Evolutionary conservation across 30 jellyfish, hydroid and myxozoan genomes (phyloP), one percentile per base, ranked within the genome.

Genomic region (Haliclystus octoradiatus): DNA sequence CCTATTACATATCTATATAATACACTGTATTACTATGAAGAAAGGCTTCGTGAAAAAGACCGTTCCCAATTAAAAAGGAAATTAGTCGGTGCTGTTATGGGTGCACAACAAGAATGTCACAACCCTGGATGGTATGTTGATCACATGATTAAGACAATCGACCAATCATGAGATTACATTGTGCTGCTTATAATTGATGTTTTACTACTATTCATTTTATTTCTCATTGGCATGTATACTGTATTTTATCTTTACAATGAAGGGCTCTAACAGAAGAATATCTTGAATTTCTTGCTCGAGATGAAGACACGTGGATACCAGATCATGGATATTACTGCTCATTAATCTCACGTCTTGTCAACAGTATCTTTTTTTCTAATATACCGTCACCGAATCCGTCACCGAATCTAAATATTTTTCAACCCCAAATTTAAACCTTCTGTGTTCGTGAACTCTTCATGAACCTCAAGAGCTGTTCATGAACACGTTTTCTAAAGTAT

Each of bases 231-330:
- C n/a, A n/a, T 12, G 12, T 7, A 46, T 46, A 12, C 60, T n/a
- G 60, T 46, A 7, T 46, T 46, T 7, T n/a, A 7, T 46, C 60
- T 7, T 46, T 46, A n/a, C 60, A 7, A n/a, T 52, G 31, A 30
- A 84, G 95, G 95, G 90, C 93, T 1, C 62, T 77, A 31, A 65
- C 95, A 13, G 32, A 62, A 25, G 95, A 81, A 28, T 84, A 73
- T 66, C 78, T 70, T 31, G 88, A 76, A 22, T 84, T 73, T 57
- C 50, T 84, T 51, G 51, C 70, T 4, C 70, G 81, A 24, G 32
- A 53, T 7, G 87, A 88, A 23, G 78, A 71, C 62, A 50, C 83
- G 63, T 88, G 97, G 97, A 51, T 25, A 29, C 97, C 97, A 22
- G 87, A 68, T 60, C 79, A 70, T 27, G 70, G 73, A 1, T 88